Conservation (phyloP, 2,888 invertebrate genomes). For the Apantesis nais region DNA sequence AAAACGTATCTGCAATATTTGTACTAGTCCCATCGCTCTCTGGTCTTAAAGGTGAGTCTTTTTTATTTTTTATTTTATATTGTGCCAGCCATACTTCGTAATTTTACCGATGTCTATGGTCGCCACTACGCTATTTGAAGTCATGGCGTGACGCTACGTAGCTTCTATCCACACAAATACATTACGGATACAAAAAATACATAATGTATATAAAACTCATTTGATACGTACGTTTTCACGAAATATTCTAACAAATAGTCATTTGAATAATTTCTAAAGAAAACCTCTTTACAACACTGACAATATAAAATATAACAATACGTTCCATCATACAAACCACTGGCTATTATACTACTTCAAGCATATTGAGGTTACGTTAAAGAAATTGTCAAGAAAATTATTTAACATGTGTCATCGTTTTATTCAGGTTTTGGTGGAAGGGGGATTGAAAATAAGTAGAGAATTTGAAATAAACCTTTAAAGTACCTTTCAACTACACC, state of each 20-base stretch:
- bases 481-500: neutral
- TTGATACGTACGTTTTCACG: neutral
- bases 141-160: too few relatives aligned
- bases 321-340: slow-evolving; percentile 2
- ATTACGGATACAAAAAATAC: neutral
- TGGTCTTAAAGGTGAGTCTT: slow-evolving; percentile 90
- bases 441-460: neutral
- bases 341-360: slow-evolving; percentile 2
- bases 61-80: slow-evolving; percentile 3
- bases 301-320: neutral
- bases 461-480: neutral
- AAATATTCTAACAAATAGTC: neutral
- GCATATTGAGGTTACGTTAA: slow-evolving; percentile 9
- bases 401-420: neutral
- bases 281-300: slow-evolving; percentile 3
- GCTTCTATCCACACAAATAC: too few relatives aligned
- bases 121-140: neutral
- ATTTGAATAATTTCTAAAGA: slow-evolving; percentile 4
- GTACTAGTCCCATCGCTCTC: slow-evolving; percentile 92
- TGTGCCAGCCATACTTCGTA: neutral
- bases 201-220: neutral
- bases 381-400: neutral
- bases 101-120: neutral
- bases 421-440: neutral
- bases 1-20: slow-evolving; percentile 89